Conservation (phyloP, 2,113 vertebrate species). For the Lonchura striata region DNA sequence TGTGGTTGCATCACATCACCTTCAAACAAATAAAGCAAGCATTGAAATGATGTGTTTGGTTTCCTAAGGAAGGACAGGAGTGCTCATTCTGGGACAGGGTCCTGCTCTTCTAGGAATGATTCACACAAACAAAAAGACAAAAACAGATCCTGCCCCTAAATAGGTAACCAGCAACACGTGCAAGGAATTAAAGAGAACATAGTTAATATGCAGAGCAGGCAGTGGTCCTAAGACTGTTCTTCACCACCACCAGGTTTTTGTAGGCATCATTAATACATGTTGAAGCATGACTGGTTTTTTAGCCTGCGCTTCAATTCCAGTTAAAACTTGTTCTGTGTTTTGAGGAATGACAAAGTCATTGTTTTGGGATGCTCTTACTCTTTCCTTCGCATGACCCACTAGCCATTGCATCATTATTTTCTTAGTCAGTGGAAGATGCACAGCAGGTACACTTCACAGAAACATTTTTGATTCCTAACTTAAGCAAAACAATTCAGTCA, state of each 20-base stretch:
- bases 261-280: neutral
- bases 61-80: neutral
- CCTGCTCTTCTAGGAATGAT: neutral
- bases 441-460: neutral
- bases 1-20: neutral
- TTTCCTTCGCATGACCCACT: neutral
- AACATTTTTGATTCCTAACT: neutral
- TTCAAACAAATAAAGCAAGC: neutral
- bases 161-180: neutral
- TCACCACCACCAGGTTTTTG: neutral
- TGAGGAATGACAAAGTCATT: neutral
- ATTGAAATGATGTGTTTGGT: neutral
- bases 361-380: neutral
- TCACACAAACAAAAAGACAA: neutral
- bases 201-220: neutral
- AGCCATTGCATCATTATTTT: neutral
- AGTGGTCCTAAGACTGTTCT: neutral
- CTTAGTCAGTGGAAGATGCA: neutral
- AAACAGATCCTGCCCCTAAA: neutral
- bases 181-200: neutral
- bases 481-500: neutral
- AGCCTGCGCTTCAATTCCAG: neutral
- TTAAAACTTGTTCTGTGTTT: slow-evolving; percentile 24
- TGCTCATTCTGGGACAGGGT: neutral
- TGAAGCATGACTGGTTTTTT: slow-evolving; percentile 2